phyloP scores from a whole-genome alignment of 2,888 invertebrate species.

The Iphiclides podalirius region DNA sequence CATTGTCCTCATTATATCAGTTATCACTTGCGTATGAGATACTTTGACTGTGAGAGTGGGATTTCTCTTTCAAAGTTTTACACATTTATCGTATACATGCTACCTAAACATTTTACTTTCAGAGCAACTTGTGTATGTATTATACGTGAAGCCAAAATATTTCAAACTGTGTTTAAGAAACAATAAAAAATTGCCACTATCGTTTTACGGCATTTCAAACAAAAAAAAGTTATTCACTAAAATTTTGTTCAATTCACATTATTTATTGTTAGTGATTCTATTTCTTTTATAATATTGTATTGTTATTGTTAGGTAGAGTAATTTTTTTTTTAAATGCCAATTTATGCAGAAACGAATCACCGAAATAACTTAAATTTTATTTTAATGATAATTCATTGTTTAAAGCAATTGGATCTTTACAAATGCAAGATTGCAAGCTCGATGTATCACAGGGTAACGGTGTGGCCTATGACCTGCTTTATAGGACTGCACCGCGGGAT shows the following conservation, averaged over 20 bases:
- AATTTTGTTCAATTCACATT: too few relatives aligned
- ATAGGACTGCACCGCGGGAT: conserved; percentile 50
- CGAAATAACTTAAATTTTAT: too few relatives aligned
- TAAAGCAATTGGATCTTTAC: conserved; percentile 12
- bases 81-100: neutral
- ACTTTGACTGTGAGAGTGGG: conserved; percentile 5
- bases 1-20: conserved; percentile 6
- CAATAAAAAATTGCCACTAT: too few relatives aligned
- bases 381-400: conserved; percentile 5
- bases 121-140: too few relatives aligned
- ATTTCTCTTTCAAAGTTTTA: conserved; percentile 11
- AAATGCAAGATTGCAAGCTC: conserved; percentile 17
- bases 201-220: too few relatives aligned
- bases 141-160: too few relatives aligned
- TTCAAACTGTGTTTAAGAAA: too few relatives aligned
- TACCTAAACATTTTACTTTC: neutral
- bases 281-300: neutral
- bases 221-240: too few relatives aligned
- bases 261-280: too few relatives aligned
- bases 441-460: conserved; percentile 21
- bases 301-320: neutral
- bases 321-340: too few relatives aligned
- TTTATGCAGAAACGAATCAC: too few relatives aligned
- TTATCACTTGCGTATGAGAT: conserved; percentile 10
- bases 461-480: conserved; percentile 52